phyloP scores from a whole-genome alignment of 2,797 vertebrate genomes.

The Champsocephalus gunnari region DNA sequence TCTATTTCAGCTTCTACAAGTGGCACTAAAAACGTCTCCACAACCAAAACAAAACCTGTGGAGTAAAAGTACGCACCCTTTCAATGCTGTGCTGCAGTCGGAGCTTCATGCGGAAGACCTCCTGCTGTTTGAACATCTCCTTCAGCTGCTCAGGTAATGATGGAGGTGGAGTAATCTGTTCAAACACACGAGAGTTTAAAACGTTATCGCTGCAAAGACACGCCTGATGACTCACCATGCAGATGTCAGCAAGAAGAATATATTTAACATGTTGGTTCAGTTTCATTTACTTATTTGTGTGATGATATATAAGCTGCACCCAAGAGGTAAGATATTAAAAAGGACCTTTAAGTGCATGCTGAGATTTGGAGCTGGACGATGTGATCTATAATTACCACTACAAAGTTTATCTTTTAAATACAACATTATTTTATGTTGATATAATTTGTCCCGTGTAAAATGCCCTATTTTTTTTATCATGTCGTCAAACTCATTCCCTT shows the following conservation, averaged over 20 bases:
- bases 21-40: not conserved
- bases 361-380: too few relatives aligned
- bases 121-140: slow-evolving; percentile 98
- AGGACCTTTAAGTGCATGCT: too few relatives aligned
- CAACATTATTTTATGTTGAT: too few relatives aligned
- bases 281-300: too few relatives aligned
- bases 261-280: not conserved
- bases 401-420: too few relatives aligned
- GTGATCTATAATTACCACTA: too few relatives aligned
- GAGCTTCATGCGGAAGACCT: slow-evolving; percentile 97
- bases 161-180: slow-evolving; percentile 97
- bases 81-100: slow-evolving; percentile 98
- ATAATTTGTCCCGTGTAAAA: too few relatives aligned
- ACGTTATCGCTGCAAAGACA: not conserved
- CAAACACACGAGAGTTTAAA: slow-evolving; percentile 13
- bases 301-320: too few relatives aligned
- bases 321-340: too few relatives aligned
- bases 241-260: not conserved
- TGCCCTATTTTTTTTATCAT: too few relatives aligned
- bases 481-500: too few relatives aligned
- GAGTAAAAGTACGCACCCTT: slow-evolving; percentile 84
- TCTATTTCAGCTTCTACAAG: slow-evolving; percentile 2
- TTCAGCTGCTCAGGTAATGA: slow-evolving; percentile 96
- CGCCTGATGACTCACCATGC: not conserved
- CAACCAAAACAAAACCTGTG: not conserved